phyloP scores from a whole-genome alignment of 1,140 invertebrate genomes.

The Pseudomyrmex pallidus region DNA sequence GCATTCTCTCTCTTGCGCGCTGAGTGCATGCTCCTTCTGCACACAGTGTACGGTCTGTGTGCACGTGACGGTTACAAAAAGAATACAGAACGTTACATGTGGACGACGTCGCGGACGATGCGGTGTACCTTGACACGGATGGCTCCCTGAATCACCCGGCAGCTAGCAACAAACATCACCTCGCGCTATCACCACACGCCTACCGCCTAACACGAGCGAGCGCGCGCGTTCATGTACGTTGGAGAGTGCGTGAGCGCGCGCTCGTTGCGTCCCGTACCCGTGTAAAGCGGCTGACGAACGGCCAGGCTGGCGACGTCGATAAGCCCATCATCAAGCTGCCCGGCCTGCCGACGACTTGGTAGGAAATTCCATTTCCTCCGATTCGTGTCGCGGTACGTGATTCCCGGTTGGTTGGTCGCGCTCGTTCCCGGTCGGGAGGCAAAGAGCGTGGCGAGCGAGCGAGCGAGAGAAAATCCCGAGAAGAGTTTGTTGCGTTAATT shows the following conservation, averaged over 20 bases:
- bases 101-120: slow-evolving; percentile 77
- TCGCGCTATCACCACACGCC: slow-evolving; percentile 84
- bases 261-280: slow-evolving; percentile 37
- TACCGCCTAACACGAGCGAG: slow-evolving; percentile 69
- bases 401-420: slow-evolving; percentile 45
- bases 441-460: slow-evolving; percentile 16
- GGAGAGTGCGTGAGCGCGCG: slow-evolving; percentile 11
- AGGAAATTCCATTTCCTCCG: slow-evolving; percentile 81
- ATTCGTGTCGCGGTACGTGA: slow-evolving; percentile 68
- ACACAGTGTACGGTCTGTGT: slow-evolving; percentile 45
- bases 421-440: not conserved
- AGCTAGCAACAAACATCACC: slow-evolving; percentile 82
- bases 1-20: not conserved
- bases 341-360: slow-evolving; percentile 73
- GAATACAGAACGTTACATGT: slow-evolving; percentile 81
- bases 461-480: slow-evolving; percentile 42
- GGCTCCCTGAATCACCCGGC: slow-evolving; percentile 84
- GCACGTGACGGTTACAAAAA: slow-evolving; percentile 75
- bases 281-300: slow-evolving; percentile 60
- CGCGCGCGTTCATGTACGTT: slow-evolving; percentile 17
- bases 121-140: slow-evolving; percentile 86
- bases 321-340: slow-evolving; percentile 77
- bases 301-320: slow-evolving; percentile 74
- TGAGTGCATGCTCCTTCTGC: not conserved
- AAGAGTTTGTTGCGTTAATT: slow-evolving; percentile 29